These are phyloP conservation scores for Halictus ligatus DNA, from an alignment of 2,888 invertebrate species.

Conservation along the genomic window DNA sequence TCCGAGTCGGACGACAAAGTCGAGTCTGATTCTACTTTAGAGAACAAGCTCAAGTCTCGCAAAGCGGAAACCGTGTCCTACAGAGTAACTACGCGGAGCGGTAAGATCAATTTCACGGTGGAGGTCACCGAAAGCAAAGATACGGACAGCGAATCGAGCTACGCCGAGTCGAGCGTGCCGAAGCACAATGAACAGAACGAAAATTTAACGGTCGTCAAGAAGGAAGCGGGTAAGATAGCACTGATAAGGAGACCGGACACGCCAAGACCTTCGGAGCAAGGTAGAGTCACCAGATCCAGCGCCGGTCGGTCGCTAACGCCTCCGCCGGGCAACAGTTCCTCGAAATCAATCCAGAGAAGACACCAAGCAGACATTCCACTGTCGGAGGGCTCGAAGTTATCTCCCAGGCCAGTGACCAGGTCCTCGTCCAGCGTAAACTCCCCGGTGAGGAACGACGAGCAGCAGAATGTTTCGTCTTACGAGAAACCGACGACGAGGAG, in stretches of 20 bases:
- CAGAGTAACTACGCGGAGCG: slow-evolving; percentile 55
- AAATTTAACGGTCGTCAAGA: slow-evolving; percentile 10
- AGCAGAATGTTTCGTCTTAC: slow-evolving; percentile 31
- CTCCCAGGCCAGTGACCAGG: slow-evolving; percentile 66
- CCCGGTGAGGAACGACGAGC: slow-evolving; percentile 43
- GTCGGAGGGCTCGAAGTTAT: slow-evolving; percentile 59
- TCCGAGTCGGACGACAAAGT: neutral
- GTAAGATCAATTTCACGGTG: slow-evolving; percentile 23
- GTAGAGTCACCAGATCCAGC: slow-evolving; percentile 65
- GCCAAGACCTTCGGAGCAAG: slow-evolving; percentile 51
- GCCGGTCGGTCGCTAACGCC: slow-evolving; percentile 46
- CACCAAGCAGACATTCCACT: slow-evolving; percentile 77
- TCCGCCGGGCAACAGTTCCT: slow-evolving; percentile 36
- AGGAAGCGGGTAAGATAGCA: slow-evolving; percentile 15
- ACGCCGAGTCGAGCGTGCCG: slow-evolving; percentile 19
- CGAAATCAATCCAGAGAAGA: slow-evolving; percentile 54
- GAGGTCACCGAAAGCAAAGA: slow-evolving; percentile 36
- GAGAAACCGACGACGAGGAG: slow-evolving; percentile 72
- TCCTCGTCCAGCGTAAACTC: slow-evolving; percentile 51
- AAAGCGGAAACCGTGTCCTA: slow-evolving; percentile 28
- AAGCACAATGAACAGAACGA: slow-evolving; percentile 27
- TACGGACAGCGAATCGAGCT: neutral
- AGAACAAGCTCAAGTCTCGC: slow-evolving; percentile 41
- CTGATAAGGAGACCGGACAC: slow-evolving; percentile 48
- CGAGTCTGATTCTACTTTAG: slow-evolving; percentile 18